Conservation (phyloP, 2,888 invertebrate species). For the Chouioia cunea region DNA sequence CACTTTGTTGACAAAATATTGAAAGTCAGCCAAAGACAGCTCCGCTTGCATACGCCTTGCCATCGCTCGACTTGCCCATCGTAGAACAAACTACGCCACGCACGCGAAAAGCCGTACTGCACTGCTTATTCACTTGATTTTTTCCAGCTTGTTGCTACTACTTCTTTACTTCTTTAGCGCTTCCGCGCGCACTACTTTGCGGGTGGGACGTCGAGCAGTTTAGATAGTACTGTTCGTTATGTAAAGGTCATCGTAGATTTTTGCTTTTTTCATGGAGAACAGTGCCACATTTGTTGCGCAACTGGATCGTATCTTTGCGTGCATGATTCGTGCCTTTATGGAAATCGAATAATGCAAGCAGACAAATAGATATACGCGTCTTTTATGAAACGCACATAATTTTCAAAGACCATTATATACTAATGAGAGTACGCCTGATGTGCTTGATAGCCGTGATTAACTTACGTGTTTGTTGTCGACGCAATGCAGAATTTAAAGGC, state of each 20-base stretch:
- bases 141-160: conserved; percentile 12
- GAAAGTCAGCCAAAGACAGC: background rate
- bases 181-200: background rate
- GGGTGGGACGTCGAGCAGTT: conserved; percentile 10
- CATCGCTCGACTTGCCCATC: background rate
- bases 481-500: no score
- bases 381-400: no score
- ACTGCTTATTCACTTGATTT: conserved; percentile 1
- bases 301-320: conserved; percentile 1
- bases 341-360: conserved; percentile 5
- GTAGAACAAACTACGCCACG: background rate
- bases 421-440: no score
- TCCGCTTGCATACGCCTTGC: background rate
- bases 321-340: background rate
- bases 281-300: conserved; percentile 22
- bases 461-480: no score
- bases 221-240: conserved; percentile 19
- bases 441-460: no score
- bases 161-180: no score
- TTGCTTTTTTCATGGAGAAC: conserved; percentile 5
- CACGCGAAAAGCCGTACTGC: conserved; percentile 12
- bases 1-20: no score
- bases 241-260: conserved; percentile 39
- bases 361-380: background rate
- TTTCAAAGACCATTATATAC: no score